Evolutionary conservation across 1,140 invertebrate genomes (phyloP).

Genomic region (Thaumatotibia leucotreta): DNA sequence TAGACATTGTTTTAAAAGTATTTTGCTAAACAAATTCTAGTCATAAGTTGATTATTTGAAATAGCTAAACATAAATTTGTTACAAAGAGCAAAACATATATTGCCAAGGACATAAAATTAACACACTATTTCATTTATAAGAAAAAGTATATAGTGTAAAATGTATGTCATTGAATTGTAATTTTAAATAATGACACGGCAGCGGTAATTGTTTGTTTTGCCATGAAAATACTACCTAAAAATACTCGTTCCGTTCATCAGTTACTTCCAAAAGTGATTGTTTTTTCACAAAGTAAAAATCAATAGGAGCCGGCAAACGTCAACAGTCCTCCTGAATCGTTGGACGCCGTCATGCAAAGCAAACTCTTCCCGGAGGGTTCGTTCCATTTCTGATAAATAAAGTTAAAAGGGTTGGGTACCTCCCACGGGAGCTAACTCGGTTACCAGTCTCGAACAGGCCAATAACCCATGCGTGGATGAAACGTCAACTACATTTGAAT

Average conservation of each 20-base stretch:
- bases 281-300: slow-evolving; percentile 12
- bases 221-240: neutral
- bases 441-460: slow-evolving; percentile 26
- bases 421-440: slow-evolving; percentile 31
- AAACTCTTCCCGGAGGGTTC: slow-evolving; percentile 29
- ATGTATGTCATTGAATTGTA: too few relatives aligned
- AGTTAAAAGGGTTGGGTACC: slow-evolving; percentile 45
- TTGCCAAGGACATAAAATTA: too few relatives aligned
- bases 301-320: slow-evolving; percentile 6
- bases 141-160: too few relatives aligned
- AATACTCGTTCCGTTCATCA: neutral
- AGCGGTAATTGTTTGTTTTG: neutral
- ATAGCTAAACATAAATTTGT: too few relatives aligned
- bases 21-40: too few relatives aligned
- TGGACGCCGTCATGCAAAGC: slow-evolving; percentile 33
- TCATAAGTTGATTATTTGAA: too few relatives aligned
- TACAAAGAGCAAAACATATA: too few relatives aligned
- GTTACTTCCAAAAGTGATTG: neutral
- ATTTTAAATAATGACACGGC: too few relatives aligned
- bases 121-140: too few relatives aligned
- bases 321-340: slow-evolving; percentile 16
- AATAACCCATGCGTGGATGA: slow-evolving; percentile 17
- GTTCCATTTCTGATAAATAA: slow-evolving; percentile 53
- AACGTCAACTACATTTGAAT: slow-evolving; percentile 36
- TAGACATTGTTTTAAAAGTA: too few relatives aligned